Evolutionary conservation across 2,113 vertebrate species (phyloP).

Genomic region (Psammodynastes pulverulentus): DNA sequence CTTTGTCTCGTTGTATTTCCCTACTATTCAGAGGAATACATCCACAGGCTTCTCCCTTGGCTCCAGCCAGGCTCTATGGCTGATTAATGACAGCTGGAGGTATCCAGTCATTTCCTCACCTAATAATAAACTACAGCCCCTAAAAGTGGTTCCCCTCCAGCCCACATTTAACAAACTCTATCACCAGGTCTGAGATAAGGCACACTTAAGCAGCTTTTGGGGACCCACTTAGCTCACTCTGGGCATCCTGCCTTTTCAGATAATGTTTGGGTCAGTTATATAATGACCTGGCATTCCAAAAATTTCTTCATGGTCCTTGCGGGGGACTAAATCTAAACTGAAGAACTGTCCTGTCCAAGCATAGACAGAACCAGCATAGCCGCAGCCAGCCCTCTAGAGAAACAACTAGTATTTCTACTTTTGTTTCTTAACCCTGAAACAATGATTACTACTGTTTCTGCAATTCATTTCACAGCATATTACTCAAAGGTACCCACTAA

Average conservation of each 20-base stretch:
- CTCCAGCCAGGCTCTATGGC: slow-evolving; percentile 84
- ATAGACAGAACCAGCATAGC: slow-evolving; percentile 15
- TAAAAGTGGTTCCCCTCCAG: slow-evolving; percentile 62
- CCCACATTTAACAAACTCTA: slow-evolving; percentile 56
- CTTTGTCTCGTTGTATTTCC: slow-evolving; percentile 83
- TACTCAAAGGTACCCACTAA: slow-evolving; percentile 63
- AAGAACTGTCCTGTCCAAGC: slow-evolving; percentile 1
- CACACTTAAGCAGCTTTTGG: neutral
- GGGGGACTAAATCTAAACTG: neutral
- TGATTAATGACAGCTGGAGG: slow-evolving; percentile 92
- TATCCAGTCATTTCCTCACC: slow-evolving; percentile 85
- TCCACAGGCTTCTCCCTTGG: slow-evolving; percentile 77
- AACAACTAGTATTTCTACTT: slow-evolving; percentile 35
- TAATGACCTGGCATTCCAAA: slow-evolving; percentile 1
- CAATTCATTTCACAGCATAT: slow-evolving; percentile 58
- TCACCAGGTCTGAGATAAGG: slow-evolving; percentile 49
- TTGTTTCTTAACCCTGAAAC: slow-evolving; percentile 44
- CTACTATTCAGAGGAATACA: slow-evolving; percentile 69
- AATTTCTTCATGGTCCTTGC: neutral
- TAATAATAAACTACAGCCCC: slow-evolving; percentile 79
- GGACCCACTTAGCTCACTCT: slow-evolving; percentile 8
- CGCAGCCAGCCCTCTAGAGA: slow-evolving; percentile 6
- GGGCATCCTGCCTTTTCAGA: slow-evolving; percentile 17
- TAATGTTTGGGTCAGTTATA: neutral
- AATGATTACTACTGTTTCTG: slow-evolving; percentile 47